Base-by-base conservation (phyloP, 2,888 invertebrate species). In the Parnassius smintheus region DNA sequence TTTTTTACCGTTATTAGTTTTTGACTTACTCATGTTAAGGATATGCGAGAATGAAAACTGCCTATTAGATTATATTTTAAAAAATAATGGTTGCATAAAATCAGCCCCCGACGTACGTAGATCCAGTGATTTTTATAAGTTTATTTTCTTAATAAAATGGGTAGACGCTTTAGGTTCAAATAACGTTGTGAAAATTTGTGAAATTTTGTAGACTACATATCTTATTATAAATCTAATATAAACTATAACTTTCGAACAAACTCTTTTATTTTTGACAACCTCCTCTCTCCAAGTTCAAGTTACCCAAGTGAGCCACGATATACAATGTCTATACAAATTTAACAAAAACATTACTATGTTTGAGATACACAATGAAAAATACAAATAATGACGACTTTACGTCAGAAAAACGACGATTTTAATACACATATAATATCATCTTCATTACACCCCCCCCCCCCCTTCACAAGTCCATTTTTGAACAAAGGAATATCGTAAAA, bases 151-250 rank as follows among this genome's bases (percentile, higher is more conserved):
- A 91, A 88, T 88, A 88, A 91, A 91, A 90, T 90, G 91, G 88
- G 85, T 91, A 91, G 91, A 88, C 88, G 91, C 91, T 90, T 91
- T 91, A 91, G 90, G 90, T 91, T 91, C 88, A 90, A 91, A 90
- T 91, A 90, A 91, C 84, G 91, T 91, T 91, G 91, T 91, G 91
- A 91, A 91, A 89, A 91, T 91, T 91, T 91, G 91, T 91, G 91
- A 91, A 91, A 87, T 91, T 90, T 91, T 91, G 91, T 91, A 91
- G 91, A 91, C 91, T 91, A 91, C 91, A 91, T 91, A 91, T 91
- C 91, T 91, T 91, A 91, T 91, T 91, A 91, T 91, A 91, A 91
- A 91, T 91, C 88, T 91, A 91, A 91, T 91, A 91, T 91, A 91
- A 91, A 91, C 91, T 91, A 91, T 91, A 91, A 91, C 89, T 91